These are phyloP conservation scores for Catamblyrhynchus diadema DNA, from an alignment of 2,797 vertebrate species.

Conservation along the genomic window DNA sequence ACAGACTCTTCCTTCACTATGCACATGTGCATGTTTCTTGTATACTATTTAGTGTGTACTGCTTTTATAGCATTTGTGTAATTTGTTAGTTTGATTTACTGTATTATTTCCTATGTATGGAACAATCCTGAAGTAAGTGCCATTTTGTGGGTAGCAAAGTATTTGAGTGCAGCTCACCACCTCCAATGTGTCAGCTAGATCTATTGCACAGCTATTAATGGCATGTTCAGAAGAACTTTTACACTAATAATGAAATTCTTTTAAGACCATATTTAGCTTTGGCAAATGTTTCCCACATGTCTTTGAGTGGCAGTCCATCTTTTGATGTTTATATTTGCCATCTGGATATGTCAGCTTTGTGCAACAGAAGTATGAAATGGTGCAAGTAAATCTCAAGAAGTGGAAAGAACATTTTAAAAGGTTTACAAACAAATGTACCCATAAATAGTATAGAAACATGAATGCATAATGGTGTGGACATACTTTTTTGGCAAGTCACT, in stretches of 20 bases:
- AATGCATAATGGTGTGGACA: not conserved
- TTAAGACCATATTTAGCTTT: not conserved
- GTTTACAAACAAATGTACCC: slow-evolving; percentile 19
- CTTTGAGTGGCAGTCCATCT: slow-evolving; percentile 44
- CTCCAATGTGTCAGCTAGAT: not conserved
- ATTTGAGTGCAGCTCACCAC: not conserved
- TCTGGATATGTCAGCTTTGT: slow-evolving; percentile 58
- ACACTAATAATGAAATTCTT: not conserved
- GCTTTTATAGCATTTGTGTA: not conserved
- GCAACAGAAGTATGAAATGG: not conserved
- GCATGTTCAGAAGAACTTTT: not conserved
- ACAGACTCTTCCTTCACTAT: not conserved
- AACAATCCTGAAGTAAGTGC: not conserved
- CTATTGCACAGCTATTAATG: not conserved
- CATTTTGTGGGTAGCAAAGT: slow-evolving; percentile 16
- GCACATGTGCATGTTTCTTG: not conserved
- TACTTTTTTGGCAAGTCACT: not conserved
- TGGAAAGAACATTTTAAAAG: slow-evolving; percentile 2
- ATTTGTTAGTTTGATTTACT: not conserved
- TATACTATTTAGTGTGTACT: not conserved
- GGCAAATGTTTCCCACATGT: slow-evolving; percentile 39
- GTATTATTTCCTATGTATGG: not conserved
- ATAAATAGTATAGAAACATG: slow-evolving; percentile 4
- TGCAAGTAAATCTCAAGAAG: slow-evolving; percentile 18
- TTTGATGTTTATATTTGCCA: slow-evolving; percentile 57